phyloP scores from a whole-genome alignment of 2,888 invertebrate species.

The Erebia ligea region DNA sequence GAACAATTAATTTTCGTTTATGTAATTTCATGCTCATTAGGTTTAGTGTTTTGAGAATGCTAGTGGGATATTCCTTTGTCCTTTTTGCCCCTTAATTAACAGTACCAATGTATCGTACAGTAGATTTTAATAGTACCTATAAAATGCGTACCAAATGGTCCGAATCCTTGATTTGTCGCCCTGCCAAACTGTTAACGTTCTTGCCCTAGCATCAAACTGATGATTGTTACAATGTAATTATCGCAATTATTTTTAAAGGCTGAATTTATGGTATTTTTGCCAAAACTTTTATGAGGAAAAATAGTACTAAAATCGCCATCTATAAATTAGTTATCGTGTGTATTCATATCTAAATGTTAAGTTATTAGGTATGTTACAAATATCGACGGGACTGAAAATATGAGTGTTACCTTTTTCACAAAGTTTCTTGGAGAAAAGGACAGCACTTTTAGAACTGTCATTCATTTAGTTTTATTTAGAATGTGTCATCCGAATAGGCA shows the following conservation, averaged over 20 bases:
- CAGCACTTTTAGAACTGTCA: not conserved
- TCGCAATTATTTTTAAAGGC: not conserved
- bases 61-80: slow-evolving; percentile 66
- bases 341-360: no score
- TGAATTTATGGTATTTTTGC: not conserved
- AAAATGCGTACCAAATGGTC: slow-evolving; percentile 31
- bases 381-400: no score
- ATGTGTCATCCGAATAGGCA: not conserved
- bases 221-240: not conserved
- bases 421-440: not conserved
- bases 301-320: not conserved
- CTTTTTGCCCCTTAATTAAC: slow-evolving; percentile 43
- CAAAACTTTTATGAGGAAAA: not conserved
- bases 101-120: slow-evolving; percentile 41
- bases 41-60: slow-evolving; percentile 81
- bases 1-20: slow-evolving; percentile 41
- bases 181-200: slow-evolving; percentile 70
- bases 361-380: no score
- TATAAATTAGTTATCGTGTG: no score
- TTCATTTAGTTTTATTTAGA: not conserved
- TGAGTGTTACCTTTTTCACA: not conserved
- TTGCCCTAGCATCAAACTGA: not conserved
- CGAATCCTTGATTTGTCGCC: slow-evolving; percentile 53
- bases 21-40: slow-evolving; percentile 81
- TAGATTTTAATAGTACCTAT: slow-evolving; percentile 32